A percentile compares a stretch with the other conserved stretches of the same genome.
Conservation (phyloP, 2,888 invertebrate species). For the Apodemia mormo region DNA sequence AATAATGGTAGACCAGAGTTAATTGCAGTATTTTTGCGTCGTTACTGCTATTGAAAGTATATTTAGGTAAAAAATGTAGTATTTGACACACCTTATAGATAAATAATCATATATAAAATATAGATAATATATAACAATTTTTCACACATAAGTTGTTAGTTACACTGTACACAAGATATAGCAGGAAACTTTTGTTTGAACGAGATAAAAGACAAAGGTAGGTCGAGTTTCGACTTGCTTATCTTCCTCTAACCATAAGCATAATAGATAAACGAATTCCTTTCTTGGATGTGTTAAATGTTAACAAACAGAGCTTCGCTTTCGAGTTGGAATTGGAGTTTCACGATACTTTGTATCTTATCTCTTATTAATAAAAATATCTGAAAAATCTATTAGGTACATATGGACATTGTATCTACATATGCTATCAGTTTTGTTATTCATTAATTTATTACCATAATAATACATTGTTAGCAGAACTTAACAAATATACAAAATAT, state of each 20-base stretch:
- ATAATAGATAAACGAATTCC: conserved; percentile 74
- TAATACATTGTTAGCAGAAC: too few relatives aligned
- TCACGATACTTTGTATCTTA: too few relatives aligned
- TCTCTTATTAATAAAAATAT: too few relatives aligned
- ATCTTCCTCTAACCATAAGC: conserved; percentile 47
- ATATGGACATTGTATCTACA: too few relatives aligned
- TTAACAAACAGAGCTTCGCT: conserved; percentile 53
- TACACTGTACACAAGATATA: conserved; percentile 45
- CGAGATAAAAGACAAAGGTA: conserved; percentile 76
- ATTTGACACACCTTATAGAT: not conserved
- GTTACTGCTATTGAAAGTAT: too few relatives aligned
- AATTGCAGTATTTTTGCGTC: too few relatives aligned
- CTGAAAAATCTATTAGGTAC: too few relatives aligned
- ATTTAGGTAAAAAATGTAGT: too few relatives aligned
- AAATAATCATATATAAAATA: not conserved
- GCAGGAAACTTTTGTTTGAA: conserved; percentile 76
- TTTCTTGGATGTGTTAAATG: conserved; percentile 69
- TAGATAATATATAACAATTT: conserved; percentile 49
- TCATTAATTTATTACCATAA: too few relatives aligned
- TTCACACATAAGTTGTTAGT: conserved; percentile 52
- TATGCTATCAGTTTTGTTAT: too few relatives aligned
- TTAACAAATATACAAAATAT: too few relatives aligned
- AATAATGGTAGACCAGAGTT: too few relatives aligned
- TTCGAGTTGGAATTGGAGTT: not conserved
- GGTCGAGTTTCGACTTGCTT: conserved; percentile 63